These are phyloP conservation scores for Liparis tanakae DNA, from an alignment of 2,797 vertebrate genomes.

Conservation along the genomic window DNA sequence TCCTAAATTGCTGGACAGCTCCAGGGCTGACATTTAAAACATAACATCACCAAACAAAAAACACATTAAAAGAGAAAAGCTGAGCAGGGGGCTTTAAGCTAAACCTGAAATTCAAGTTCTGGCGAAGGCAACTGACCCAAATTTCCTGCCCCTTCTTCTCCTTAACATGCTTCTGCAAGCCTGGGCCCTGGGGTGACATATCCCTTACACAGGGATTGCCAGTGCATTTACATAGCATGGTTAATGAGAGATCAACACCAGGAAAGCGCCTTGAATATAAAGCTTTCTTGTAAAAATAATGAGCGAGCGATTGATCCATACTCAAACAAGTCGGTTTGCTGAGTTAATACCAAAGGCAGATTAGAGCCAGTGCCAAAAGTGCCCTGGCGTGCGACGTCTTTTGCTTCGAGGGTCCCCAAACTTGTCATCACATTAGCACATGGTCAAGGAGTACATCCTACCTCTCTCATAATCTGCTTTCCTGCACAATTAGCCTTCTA, in stretches of 20 bases:
- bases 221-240: slow-evolving; percentile 84
- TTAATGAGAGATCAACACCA: slow-evolving; percentile 89
- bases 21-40: slow-evolving; percentile 84
- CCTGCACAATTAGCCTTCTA: slow-evolving; percentile 88
- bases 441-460: slow-evolving; percentile 88
- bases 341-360: slow-evolving; percentile 88
- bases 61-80: slow-evolving; percentile 80
- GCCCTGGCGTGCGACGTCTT: slow-evolving; percentile 82
- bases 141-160: slow-evolving; percentile 82
- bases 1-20: slow-evolving; percentile 81
- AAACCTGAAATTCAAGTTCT: slow-evolving; percentile 86
- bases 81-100: slow-evolving; percentile 74
- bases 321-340: slow-evolving; percentile 87
- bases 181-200: slow-evolving; percentile 78
- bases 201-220: slow-evolving; percentile 84
- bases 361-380: slow-evolving; percentile 86
- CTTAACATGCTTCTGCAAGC: slow-evolving; percentile 81
- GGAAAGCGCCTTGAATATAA: slow-evolving; percentile 83
- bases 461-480: slow-evolving; percentile 88
- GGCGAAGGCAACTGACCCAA: slow-evolving; percentile 84
- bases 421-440: slow-evolving; percentile 89
- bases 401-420: slow-evolving; percentile 83
- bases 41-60: slow-evolving; percentile 81
- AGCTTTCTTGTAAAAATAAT: slow-evolving; percentile 88
- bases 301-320: slow-evolving; percentile 87